Conservation (phyloP, 2,113 vertebrate genomes). For the Hyaena hyaena region DNA sequence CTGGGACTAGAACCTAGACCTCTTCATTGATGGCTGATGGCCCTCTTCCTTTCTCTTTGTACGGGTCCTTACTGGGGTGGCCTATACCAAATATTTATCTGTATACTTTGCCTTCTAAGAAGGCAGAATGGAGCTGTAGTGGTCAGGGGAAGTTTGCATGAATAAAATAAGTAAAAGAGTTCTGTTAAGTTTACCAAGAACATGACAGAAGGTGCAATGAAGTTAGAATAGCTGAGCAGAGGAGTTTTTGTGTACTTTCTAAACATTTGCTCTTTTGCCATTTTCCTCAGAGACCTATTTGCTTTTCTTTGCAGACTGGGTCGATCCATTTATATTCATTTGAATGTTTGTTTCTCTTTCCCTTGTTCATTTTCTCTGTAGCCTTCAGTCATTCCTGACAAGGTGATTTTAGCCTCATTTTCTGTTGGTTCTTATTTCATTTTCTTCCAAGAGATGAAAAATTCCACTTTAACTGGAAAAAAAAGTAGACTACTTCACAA, state of each 20-base stretch:
- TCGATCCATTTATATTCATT: slow-evolving; percentile 56
- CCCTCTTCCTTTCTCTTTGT: background rate
- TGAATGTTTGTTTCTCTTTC: slow-evolving; percentile 70
- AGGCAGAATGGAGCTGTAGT: background rate
- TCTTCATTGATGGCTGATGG: background rate
- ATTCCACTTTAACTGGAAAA: slow-evolving; percentile 58
- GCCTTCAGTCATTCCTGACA: slow-evolving; percentile 58
- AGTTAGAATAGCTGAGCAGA: slow-evolving; percentile 19
- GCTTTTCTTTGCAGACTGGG: slow-evolving; percentile 47
- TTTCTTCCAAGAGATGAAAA: slow-evolving; percentile 75
- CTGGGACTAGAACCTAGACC: background rate
- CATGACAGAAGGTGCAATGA: background rate
- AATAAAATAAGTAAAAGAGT: background rate
- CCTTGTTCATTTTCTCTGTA: slow-evolving; percentile 68
- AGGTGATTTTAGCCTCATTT: slow-evolving; percentile 55
- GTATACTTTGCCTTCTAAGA: background rate
- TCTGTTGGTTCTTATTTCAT: slow-evolving; percentile 50
- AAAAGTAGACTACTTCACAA: background rate
- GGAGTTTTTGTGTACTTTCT: background rate
- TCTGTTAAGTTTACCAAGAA: background rate
- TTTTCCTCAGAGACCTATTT: slow-evolving; percentile 49
- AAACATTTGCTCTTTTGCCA: background rate
- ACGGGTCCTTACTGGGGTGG: background rate
- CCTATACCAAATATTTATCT: background rate
- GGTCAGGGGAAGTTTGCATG: background rate